Percentiles rank a stretch among this genome's conserved stretches.
Conservation (phyloP, 1,140 invertebrate genomes). For the Drosophila tsacasi region DNA sequence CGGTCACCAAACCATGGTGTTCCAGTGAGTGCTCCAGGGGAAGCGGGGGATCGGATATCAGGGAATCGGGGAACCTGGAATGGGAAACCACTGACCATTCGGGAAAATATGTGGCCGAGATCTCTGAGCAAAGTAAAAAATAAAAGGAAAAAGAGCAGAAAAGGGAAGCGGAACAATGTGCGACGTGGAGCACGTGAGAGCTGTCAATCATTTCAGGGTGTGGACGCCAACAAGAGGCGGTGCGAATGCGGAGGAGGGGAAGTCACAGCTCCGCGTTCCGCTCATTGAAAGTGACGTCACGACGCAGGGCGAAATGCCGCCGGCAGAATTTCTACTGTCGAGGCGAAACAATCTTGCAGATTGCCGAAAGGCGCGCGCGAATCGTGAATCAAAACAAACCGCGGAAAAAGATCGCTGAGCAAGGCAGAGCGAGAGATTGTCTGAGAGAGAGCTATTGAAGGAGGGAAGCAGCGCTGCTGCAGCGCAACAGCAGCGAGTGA, state of each 20-base stretch:
- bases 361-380: constrained; percentile 61
- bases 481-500: constrained; percentile 21
- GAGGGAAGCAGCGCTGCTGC: constrained; percentile 20
- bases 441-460: neutral
- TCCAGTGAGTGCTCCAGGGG: constrained; percentile 29
- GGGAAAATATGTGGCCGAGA: constrained; percentile 21
- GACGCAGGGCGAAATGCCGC: constrained; percentile 59
- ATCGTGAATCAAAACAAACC: constrained; percentile 80
- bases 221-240: constrained; percentile 13
- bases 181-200: constrained; percentile 80
- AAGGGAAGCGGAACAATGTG: constrained; percentile 25
- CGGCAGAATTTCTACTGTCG: constrained; percentile 55
- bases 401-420: constrained; percentile 33
- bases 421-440: constrained; percentile 7
- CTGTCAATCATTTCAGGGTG: constrained; percentile 70
- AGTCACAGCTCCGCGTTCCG: constrained; percentile 30
- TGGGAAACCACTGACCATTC: constrained; percentile 16
- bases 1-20: constrained; percentile 20
- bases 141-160: neutral
- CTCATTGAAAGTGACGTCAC: constrained; percentile 61
- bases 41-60: neutral
- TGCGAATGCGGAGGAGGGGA: constrained; percentile 17
- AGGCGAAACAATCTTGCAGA: constrained; percentile 41
- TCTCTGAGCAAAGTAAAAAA: neutral
- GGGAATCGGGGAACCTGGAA: neutral